These are phyloP conservation scores for Petrolisthes manimaculis DNA, from an alignment of 2,888 invertebrate species.

Conservation along the genomic window DNA sequence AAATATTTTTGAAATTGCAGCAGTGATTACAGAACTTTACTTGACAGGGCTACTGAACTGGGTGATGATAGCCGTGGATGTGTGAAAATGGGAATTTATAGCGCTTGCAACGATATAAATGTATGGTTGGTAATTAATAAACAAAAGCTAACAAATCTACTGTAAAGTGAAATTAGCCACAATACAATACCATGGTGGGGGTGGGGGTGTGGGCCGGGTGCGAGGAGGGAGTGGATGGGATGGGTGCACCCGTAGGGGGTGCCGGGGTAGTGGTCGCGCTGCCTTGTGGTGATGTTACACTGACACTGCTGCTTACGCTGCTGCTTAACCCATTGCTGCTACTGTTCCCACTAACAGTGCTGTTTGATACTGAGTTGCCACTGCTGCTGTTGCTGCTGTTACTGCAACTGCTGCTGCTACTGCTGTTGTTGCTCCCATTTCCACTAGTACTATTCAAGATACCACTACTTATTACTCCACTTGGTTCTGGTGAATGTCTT, in stretches of 20 bases:
- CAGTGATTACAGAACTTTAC: too few relatives aligned
- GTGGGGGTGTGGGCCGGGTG: slow-evolving; percentile 53
- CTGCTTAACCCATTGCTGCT: slow-evolving; percentile 71
- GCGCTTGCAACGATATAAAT: too few relatives aligned
- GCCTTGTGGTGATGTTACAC: slow-evolving; percentile 52
- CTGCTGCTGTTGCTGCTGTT: slow-evolving; percentile 67
- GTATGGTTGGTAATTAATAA: too few relatives aligned
- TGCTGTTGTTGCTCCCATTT: slow-evolving; percentile 57
- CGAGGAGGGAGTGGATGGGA: slow-evolving; percentile 43
- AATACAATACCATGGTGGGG: slow-evolving; percentile 50
- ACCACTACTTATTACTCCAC: slow-evolving; percentile 51
- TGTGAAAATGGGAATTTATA: too few relatives aligned
- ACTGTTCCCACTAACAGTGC: slow-evolving; percentile 64
- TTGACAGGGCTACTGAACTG: too few relatives aligned
- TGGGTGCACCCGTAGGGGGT: slow-evolving; percentile 47
- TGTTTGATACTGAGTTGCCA: slow-evolving; percentile 50
- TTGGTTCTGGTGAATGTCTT: slow-evolving; percentile 58
- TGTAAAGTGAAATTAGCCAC: neutral
- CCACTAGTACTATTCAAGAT: slow-evolving; percentile 51
- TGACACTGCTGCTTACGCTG: slow-evolving; percentile 67
- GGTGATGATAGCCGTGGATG: too few relatives aligned
- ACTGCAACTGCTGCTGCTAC: slow-evolving; percentile 69
- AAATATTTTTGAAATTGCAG: too few relatives aligned
- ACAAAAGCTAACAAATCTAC: too few relatives aligned
- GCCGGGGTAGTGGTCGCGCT: slow-evolving; percentile 58